phyloP scores from a whole-genome alignment of 2,113 vertebrate genomes.

The Varanus salvator region DNA sequence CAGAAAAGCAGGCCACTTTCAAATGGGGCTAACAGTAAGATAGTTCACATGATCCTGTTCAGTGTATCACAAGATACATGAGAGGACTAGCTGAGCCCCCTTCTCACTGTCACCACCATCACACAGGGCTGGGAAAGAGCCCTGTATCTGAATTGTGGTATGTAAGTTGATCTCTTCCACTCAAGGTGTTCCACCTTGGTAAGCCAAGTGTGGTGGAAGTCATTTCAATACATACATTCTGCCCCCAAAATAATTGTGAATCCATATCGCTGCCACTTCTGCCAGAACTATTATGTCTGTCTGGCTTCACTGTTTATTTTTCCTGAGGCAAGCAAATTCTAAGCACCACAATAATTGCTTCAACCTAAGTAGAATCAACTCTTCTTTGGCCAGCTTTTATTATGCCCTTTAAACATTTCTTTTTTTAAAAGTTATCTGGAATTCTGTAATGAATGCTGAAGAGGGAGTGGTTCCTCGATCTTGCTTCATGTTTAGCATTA shows the following conservation, averaged over 20 bases:
- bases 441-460: conserved; percentile 33
- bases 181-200: background rate
- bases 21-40: too few species aligned
- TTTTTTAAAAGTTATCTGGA: conserved; percentile 14
- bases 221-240: background rate
- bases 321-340: conserved; percentile 10
- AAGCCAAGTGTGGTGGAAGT: background rate
- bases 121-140: too few species aligned
- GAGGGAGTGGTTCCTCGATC: conserved; percentile 38
- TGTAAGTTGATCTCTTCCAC: too few species aligned
- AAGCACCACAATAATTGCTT: conserved; percentile 3
- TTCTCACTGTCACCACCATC: too few species aligned
- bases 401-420: conserved; percentile 30
- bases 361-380: conserved; percentile 9
- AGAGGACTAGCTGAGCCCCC: too few species aligned
- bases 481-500: conserved; percentile 58
- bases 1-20: too few species aligned
- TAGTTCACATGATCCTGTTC: too few species aligned
- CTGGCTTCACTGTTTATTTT: background rate
- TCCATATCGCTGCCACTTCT: background rate
- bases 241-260: background rate
- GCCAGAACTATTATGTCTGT: background rate
- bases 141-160: too few species aligned
- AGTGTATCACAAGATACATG: too few species aligned
- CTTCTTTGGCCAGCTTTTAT: conserved; percentile 37